Evolutionary conservation across 2,113 vertebrate species (phyloP).

Genomic region (Tragelaphus imberbis): DNA sequence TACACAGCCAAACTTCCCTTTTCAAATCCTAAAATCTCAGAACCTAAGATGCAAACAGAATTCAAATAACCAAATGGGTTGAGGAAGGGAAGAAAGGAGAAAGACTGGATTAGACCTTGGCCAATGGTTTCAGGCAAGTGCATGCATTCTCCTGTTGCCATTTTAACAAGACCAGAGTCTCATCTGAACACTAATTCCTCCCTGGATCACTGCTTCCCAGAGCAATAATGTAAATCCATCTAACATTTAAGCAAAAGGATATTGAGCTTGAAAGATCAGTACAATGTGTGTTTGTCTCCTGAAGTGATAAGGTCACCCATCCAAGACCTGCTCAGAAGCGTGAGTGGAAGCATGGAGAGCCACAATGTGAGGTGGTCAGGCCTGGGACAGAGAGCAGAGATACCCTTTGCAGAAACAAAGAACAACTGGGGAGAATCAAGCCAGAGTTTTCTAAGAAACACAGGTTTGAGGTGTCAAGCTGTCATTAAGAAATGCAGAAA

Average conservation of each 20-base stretch:
- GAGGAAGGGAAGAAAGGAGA: background rate
- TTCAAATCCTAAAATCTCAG: constrained; percentile 16
- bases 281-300: constrained; percentile 71
- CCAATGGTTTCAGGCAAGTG: constrained; percentile 26
- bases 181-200: constrained; percentile 71
- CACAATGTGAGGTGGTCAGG: constrained; percentile 18
- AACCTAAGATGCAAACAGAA: background rate
- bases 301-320: constrained; percentile 77
- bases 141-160: constrained; percentile 45
- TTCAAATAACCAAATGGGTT: constrained; percentile 24
- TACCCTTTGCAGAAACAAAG: constrained; percentile 70
- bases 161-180: constrained; percentile 61
- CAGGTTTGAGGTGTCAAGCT: background rate
- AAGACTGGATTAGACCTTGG: background rate
- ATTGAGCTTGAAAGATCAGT: constrained; percentile 74
- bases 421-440: constrained; percentile 38
- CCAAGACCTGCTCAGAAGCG: constrained; percentile 58
- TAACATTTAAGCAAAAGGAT: constrained; percentile 80
- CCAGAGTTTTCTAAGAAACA: background rate
- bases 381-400: constrained; percentile 22
- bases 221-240: constrained; percentile 79
- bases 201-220: constrained; percentile 71
- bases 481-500: background rate
- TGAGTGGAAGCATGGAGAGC: background rate
- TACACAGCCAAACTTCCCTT: background rate